A percentile compares a stretch with the other conserved stretches of the same genome.
Evolutionary conservation across 2,113 vertebrate genomes (phyloP).

Genomic region (Camelus bactrianus): DNA sequence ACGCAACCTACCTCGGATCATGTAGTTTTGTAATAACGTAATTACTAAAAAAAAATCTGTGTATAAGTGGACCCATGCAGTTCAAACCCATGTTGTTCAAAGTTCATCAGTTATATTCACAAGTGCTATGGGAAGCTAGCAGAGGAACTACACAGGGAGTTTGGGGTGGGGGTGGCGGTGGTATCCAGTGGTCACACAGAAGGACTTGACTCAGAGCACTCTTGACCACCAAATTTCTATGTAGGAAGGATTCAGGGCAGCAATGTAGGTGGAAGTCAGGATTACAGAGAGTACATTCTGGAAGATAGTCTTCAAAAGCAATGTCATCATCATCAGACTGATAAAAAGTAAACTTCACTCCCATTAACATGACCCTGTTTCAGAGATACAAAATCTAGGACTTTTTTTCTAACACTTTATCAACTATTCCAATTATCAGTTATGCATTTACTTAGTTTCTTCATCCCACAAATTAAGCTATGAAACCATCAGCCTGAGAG

Average conservation of each 20-base stretch:
- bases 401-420: conserved; percentile 35
- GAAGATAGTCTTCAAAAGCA: not conserved
- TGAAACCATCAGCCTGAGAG: not conserved
- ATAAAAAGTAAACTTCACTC: not conserved
- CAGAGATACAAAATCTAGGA: not conserved
- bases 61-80: not conserved
- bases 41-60: not conserved
- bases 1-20: not conserved
- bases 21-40: not conserved
- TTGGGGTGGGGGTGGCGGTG: rapidly evolving
- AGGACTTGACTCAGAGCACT: not conserved
- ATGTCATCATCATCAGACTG: not conserved
- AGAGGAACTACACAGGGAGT: not conserved
- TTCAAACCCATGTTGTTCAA: not conserved
- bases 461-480: conserved; percentile 23
- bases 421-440: not conserved
- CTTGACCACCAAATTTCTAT: not conserved
- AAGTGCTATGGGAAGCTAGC: not conserved
- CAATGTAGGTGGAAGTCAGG: not conserved
- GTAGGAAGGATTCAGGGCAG: not conserved
- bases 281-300: not conserved
- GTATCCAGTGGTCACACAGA: not conserved
- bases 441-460: not conserved
- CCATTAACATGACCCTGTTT: not conserved
- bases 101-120: conserved; percentile 4